Conservation (phyloP, 2,888 invertebrate species). For the Gymnocheta viridis region DNA sequence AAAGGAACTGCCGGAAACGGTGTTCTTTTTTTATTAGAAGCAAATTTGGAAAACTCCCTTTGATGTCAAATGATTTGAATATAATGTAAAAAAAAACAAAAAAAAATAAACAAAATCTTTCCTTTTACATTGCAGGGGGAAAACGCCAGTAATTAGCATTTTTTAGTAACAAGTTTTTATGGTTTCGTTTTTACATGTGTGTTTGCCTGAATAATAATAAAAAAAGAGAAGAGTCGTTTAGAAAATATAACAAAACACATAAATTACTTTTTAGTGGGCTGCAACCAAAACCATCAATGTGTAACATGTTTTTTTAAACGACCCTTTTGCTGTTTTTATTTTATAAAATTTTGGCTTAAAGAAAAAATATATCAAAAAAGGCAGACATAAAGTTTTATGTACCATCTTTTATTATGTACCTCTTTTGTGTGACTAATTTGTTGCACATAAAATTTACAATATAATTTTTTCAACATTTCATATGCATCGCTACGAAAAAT, state of each 20-base stretch:
- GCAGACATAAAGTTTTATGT: conserved; percentile 31
- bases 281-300: conserved; percentile 66
- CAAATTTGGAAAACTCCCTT: conserved; percentile 23
- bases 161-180: conserved; percentile 34
- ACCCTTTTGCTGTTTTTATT: conserved; percentile 58
- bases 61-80: conserved; percentile 14
- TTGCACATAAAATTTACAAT: conserved; percentile 48
- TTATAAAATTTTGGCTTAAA: conserved; percentile 20
- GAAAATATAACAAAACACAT: conserved; percentile 46
- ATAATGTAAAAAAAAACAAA: neutral
- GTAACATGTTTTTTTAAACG: conserved; percentile 61
- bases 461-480: conserved; percentile 4
- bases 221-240: conserved; percentile 7
- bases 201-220: conserved; percentile 9
- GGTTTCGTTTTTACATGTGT: conserved; percentile 19
- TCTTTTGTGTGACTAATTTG: conserved; percentile 44
- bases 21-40: conserved; percentile 3
- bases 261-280: conserved; percentile 65
- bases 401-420: neutral
- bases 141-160: conserved; percentile 62
- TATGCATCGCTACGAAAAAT: conserved; percentile 37
- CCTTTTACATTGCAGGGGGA: neutral
- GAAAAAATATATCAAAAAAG: conserved; percentile 8
- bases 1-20: neutral
- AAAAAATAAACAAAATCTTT: neutral